Conservation (phyloP, 2,797 vertebrate species). For the Pangasius macronema region DNA sequence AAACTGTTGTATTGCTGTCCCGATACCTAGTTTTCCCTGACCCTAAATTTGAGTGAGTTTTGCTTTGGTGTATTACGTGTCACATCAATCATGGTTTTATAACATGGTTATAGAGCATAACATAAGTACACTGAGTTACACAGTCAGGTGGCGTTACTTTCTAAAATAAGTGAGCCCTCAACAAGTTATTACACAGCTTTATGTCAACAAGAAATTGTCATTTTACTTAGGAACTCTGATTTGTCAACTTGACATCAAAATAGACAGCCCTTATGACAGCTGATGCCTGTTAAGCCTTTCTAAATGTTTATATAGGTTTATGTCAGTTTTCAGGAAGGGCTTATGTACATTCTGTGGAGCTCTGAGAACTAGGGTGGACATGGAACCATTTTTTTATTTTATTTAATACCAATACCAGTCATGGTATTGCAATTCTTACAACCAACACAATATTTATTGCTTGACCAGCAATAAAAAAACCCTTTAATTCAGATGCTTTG, state of each 20-base stretch:
- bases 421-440: not conserved
- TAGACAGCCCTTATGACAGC: not conserved
- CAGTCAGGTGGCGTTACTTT: not conserved
- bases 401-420: not conserved
- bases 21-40: too few relatives aligned
- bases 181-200: not conserved
- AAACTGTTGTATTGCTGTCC: too few relatives aligned
- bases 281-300: not conserved
- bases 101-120: not conserved
- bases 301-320: constrained; percentile 6
- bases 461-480: not conserved
- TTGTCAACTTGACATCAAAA: not conserved
- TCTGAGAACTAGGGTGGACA: not conserved
- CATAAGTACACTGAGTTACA: not conserved
- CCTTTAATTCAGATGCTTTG: not conserved
- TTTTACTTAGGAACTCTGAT: not conserved
- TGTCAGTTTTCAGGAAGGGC: constrained; percentile 5
- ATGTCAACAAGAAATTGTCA: not conserved
- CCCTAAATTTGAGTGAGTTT: not conserved
- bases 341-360: not conserved
- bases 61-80: not conserved
- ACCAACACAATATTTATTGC: not conserved
- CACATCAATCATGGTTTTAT: constrained; percentile 6
- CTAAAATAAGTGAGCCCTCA: not conserved
- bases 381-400: not conserved